Evolutionary conservation across 2,113 vertebrate species (phyloP).

Genomic region (Murina feae): DNA sequence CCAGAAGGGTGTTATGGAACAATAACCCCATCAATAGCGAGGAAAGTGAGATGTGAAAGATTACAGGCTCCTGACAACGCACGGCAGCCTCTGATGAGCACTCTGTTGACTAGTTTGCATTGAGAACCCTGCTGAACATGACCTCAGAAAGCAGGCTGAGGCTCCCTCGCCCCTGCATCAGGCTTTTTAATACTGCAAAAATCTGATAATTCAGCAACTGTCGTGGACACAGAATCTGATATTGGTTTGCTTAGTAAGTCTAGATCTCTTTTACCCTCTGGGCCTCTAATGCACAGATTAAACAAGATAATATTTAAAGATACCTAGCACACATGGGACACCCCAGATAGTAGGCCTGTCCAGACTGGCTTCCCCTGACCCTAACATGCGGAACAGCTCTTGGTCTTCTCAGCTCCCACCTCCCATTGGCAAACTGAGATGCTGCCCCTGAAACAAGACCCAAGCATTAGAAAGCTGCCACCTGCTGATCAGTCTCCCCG

Average conservation of each 20-base stretch:
- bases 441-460: neutral
- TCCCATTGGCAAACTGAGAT: neutral
- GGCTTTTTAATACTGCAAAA: neutral
- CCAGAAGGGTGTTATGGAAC: constrained; percentile 19
- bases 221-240: neutral
- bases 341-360: neutral
- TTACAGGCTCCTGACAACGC: neutral
- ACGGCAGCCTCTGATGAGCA: neutral
- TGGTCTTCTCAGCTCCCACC: neutral
- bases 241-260: neutral
- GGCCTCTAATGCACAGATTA: neutral
- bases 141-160: neutral
- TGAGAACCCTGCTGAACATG: neutral
- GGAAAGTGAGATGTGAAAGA: constrained; percentile 22
- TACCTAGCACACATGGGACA: neutral
- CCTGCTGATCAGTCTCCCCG: neutral
- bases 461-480: neutral
- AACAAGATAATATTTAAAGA: neutral
- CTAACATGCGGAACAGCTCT: neutral
- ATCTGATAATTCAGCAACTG: neutral
- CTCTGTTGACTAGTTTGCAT: constrained; percentile 37
- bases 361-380: neutral
- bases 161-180: neutral
- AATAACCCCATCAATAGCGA: neutral
- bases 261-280: neutral